These are phyloP conservation scores for Neoarius graeffei DNA, from an alignment of 2,113 vertebrate genomes.

Conservation along the genomic window DNA sequence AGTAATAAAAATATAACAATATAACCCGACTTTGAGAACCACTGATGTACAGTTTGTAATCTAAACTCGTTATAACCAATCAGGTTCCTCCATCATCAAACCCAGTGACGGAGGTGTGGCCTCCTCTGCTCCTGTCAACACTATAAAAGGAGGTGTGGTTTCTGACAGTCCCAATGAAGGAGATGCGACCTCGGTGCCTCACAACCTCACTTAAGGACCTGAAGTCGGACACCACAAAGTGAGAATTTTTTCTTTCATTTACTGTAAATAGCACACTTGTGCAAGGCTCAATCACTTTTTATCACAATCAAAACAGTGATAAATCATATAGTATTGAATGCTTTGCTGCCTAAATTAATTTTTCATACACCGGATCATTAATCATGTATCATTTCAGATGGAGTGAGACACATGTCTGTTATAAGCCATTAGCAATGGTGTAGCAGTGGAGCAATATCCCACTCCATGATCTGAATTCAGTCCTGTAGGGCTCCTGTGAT, in stretches of 20 bases:
- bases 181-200: background rate
- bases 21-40: background rate
- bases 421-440: constrained; percentile 19
- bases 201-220: background rate
- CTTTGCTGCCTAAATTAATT: constrained; percentile 11
- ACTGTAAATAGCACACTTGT: background rate
- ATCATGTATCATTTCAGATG: constrained; percentile 6
- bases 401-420: constrained; percentile 8
- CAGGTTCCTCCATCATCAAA: background rate
- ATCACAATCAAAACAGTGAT: constrained; percentile 3
- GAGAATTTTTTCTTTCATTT: background rate
- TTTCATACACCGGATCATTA: constrained; percentile 12
- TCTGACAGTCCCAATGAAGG: background rate
- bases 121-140: background rate
- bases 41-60: background rate
- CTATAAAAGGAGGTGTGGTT: background rate
- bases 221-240: background rate
- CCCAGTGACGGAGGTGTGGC: background rate
- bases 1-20: background rate
- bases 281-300: background rate
- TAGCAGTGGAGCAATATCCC: constrained; percentile 5
- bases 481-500: background rate
- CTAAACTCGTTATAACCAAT: background rate
- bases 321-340: constrained; percentile 13
- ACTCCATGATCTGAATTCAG: constrained; percentile 10